phyloP scores from a whole-genome alignment of 2,113 vertebrate species.

The Tyrannus savana region DNA sequence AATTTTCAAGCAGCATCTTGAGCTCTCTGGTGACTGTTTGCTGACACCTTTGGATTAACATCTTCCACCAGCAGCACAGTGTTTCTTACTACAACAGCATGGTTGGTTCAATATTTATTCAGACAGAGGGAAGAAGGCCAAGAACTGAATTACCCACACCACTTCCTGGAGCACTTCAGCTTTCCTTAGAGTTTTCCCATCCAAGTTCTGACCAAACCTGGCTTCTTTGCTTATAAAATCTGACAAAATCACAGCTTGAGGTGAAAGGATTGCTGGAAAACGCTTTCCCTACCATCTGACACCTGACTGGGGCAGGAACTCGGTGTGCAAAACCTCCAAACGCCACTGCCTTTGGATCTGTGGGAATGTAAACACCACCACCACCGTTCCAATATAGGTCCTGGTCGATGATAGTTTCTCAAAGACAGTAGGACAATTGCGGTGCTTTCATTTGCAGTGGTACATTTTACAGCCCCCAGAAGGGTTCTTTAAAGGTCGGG shows the following conservation, averaged over 20 bases:
- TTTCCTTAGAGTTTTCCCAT: constrained; percentile 45
- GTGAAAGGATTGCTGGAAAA: neutral
- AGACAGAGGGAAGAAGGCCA: neutral
- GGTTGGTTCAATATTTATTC: constrained; percentile 31
- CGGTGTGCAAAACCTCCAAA: neutral
- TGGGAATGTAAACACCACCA: constrained; percentile 30
- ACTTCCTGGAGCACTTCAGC: neutral
- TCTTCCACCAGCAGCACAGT: neutral
- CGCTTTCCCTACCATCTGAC: neutral
- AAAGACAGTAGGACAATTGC: neutral
- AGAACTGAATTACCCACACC: constrained; percentile 6
- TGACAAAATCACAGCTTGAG: neutral
- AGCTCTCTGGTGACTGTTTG: neutral
- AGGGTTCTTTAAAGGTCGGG: neutral
- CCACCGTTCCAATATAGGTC: neutral
- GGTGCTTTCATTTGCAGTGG: neutral
- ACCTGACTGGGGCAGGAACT: neutral
- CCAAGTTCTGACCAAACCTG: neutral
- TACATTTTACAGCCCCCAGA: constrained; percentile 13
- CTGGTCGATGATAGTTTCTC: neutral
- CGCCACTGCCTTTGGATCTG: neutral
- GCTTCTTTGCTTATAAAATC: neutral
- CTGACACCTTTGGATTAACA: neutral
- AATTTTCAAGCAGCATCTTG: neutral
- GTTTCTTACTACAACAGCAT: neutral